phyloP scores from a whole-genome alignment of 2,888 invertebrate species.

The Prosopocoilus inquinatus region DNA sequence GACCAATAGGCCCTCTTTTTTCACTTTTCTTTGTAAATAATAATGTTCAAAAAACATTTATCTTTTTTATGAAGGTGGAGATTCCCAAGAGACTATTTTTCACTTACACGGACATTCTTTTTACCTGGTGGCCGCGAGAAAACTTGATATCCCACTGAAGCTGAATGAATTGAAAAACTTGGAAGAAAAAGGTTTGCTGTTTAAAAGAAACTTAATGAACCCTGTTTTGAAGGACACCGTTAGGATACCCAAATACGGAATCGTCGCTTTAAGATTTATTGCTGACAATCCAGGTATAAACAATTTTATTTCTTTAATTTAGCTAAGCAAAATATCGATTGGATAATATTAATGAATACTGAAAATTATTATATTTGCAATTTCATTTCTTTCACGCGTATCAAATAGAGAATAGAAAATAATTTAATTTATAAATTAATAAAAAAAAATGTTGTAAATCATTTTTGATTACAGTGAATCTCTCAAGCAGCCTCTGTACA shows the following conservation, averaged over 20 bases:
- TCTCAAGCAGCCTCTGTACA: too few species aligned
- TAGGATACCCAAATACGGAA: conserved; percentile 68
- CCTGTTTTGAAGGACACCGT: conserved; percentile 73
- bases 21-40: too few species aligned
- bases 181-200: conserved; percentile 58
- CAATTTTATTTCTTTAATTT: too few species aligned
- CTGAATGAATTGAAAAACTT: conserved; percentile 57
- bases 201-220: conserved; percentile 58
- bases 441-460: too few species aligned
- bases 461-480: too few species aligned
- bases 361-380: too few species aligned
- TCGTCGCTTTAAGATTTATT: conserved; percentile 67
- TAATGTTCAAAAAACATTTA: conserved; percentile 27
- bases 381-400: too few species aligned
- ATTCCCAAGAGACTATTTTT: conserved; percentile 66
- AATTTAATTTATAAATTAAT: too few species aligned
- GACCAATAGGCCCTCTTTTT: too few species aligned
- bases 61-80: conserved; percentile 53
- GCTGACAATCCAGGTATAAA: conserved; percentile 69
- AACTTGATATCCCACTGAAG: conserved; percentile 55
- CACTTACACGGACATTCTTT: conserved; percentile 77
- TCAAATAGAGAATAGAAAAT: too few species aligned
- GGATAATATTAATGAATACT: too few species aligned
- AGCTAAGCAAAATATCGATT: too few species aligned
- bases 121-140: conserved; percentile 61